Evolutionary conservation across 2,797 vertebrate genomes (phyloP).

Genomic region (Falco peregrinus): DNA sequence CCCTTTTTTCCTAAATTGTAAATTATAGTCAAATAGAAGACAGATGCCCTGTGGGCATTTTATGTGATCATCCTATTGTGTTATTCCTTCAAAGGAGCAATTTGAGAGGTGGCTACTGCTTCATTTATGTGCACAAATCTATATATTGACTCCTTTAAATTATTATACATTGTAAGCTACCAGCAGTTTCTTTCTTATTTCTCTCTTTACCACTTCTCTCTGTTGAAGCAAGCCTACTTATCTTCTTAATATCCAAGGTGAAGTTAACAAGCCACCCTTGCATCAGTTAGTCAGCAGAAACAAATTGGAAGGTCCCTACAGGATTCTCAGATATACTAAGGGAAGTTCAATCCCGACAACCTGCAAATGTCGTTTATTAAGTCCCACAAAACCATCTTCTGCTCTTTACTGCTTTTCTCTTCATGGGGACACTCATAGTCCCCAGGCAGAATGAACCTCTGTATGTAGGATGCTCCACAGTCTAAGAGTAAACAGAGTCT

Average conservation of each 20-base stretch:
- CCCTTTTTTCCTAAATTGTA: not conserved
- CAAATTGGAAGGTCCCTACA: not conserved
- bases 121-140: not conserved
- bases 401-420: not conserved
- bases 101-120: not conserved
- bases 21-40: not conserved
- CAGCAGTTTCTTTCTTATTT: not conserved
- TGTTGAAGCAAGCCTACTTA: not conserved
- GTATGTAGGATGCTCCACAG: rapidly evolving
- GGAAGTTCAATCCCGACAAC: not conserved
- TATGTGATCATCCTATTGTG: not conserved
- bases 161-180: not conserved
- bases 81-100: not conserved
- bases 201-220: not conserved
- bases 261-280: not conserved
- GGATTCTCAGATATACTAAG: not conserved
- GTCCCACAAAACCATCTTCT: not conserved
- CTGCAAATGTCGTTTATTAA: not conserved
- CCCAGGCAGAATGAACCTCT: not conserved
- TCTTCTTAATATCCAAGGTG: not conserved
- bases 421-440: not conserved
- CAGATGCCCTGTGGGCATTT: not conserved
- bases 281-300: not conserved
- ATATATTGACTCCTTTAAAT: conserved; percentile 16
- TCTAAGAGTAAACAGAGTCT: not conserved